A percentile compares a stretch with the other conserved stretches of the same genome.
Conservation (phyloP, 2,113 vertebrate species). For the Cyanistes caeruleus region DNA sequence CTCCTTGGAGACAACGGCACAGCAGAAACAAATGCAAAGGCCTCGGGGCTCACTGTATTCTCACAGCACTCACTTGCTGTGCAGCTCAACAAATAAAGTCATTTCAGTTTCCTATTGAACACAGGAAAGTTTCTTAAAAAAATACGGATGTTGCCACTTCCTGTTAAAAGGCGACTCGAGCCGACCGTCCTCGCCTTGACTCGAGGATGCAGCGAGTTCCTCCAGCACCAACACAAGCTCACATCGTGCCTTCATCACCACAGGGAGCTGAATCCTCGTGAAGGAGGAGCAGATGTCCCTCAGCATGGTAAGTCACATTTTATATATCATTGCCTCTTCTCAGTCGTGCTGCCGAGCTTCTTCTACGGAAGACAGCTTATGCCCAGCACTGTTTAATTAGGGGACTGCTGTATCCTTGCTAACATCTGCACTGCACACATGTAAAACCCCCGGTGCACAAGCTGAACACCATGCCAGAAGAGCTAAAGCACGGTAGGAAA, state of each 20-base stretch:
- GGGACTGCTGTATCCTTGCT: background rate
- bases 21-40: slow-evolving; percentile 23
- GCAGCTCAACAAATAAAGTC: slow-evolving; percentile 18
- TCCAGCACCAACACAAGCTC: background rate
- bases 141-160: background rate
- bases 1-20: background rate
- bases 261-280: background rate
- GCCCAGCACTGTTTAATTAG: background rate
- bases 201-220: background rate
- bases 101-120: slow-evolving; percentile 11
- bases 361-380: background rate
- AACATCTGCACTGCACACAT: slow-evolving; percentile 59
- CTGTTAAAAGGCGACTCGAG: background rate
- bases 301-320: slow-evolving; percentile 46
- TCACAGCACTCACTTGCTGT: background rate
- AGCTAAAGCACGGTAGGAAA: background rate
- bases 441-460: slow-evolving; percentile 1
- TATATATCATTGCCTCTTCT: background rate
- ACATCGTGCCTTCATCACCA: background rate
- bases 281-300: slow-evolving; percentile 56
- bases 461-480: background rate
- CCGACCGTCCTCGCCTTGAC: fast-evolving
- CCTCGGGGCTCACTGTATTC: background rate
- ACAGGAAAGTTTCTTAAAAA: background rate
- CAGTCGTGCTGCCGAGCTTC: background rate